Evolutionary conservation across 2,113 vertebrate species (phyloP), one percentile per base, ranked within the genome.

Genomic region (Speoplatyrhinus poulsoni): DNA sequence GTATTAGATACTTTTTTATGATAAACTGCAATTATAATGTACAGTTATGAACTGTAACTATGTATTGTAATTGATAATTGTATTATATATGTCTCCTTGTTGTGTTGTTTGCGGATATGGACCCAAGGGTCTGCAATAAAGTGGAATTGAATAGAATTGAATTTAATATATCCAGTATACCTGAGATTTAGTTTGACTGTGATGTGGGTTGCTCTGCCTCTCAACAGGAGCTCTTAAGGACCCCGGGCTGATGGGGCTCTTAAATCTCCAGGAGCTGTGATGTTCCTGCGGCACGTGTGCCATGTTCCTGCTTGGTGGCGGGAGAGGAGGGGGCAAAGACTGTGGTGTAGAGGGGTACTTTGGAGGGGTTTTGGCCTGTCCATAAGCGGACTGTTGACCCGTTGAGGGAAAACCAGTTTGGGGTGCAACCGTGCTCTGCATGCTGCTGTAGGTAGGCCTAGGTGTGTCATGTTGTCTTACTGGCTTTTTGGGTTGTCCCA

Each of bases 211-310:
- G 12, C 4, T 74, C 69, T 79, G 83, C 52, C 47, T 62, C 46
- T 66, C 65, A 56, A 61, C 53, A 46, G 56, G 48, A 46, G 57
- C 13, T 16, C 19, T 77, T 46, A 82, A 76, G 0, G 63, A 48
- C 58, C 75, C 81, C 77, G 85, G 79, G 54, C 71, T 88, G 69
- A 72, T 81, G 1, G 76, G 85, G 26, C 62, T 19, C 67, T 69
- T 85, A 53, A 91, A 87, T 59, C 84, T 89, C 88, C 90, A 92
- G 60, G 79, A 72, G 26, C 79, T 58, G 17, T 48, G 75, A 59
- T 79, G 79, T 62, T 69, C 68, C 55, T 78, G 84, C 16, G 0
- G 17, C 62, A 54, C 59, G 19, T 4, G 47, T 60, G 69, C 66
- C 60, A 60, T 8, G 19, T 70, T 68, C 60, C n/a, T 77, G 58